phyloP scores from a whole-genome alignment of 1,140 invertebrate species.

The Drosophila murphyi region DNA sequence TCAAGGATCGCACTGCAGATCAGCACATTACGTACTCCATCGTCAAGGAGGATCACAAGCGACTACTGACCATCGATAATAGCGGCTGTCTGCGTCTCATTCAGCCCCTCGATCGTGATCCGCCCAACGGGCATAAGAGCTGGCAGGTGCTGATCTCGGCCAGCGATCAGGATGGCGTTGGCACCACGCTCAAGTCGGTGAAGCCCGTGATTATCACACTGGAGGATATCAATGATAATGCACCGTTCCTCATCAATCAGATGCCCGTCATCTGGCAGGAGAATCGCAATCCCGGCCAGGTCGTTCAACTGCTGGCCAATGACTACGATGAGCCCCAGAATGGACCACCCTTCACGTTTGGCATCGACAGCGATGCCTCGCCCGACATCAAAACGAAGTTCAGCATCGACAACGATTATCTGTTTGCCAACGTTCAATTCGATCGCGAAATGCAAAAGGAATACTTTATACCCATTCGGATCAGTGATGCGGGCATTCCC shows the following conservation, averaged over 20 bases:
- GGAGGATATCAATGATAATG: slow-evolving; percentile 95
- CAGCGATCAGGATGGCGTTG: slow-evolving; percentile 91
- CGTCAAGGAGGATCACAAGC: slow-evolving; percentile 89
- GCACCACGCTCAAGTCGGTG: slow-evolving; percentile 86
- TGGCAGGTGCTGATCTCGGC: slow-evolving; percentile 94
- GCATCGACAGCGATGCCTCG: slow-evolving; percentile 88
- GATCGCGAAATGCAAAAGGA: slow-evolving; percentile 95
- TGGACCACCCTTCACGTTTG: slow-evolving; percentile 92
- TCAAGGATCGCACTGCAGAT: slow-evolving; percentile 89
- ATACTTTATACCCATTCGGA: slow-evolving; percentile 94
- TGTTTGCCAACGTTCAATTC: slow-evolving; percentile 89
- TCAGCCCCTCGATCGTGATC: slow-evolving; percentile 94
- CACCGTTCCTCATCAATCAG: slow-evolving; percentile 92
- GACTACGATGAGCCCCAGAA: slow-evolving; percentile 92
- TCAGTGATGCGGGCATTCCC: slow-evolving; percentile 92
- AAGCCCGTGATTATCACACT: slow-evolving; percentile 91
- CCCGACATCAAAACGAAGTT: slow-evolving; percentile 90
- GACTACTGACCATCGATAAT: slow-evolving; percentile 89
- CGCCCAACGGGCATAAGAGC: slow-evolving; percentile 91
- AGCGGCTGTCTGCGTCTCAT: slow-evolving; percentile 90
- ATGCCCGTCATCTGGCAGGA: slow-evolving; percentile 93
- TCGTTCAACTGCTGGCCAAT: slow-evolving; percentile 90
- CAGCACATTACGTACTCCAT: slow-evolving; percentile 92
- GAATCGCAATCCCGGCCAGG: slow-evolving; percentile 89
- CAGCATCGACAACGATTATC: slow-evolving; percentile 86